These are phyloP conservation scores for Latheticus oryzae DNA, from an alignment of 2,888 invertebrate species.

Conservation along the genomic window DNA sequence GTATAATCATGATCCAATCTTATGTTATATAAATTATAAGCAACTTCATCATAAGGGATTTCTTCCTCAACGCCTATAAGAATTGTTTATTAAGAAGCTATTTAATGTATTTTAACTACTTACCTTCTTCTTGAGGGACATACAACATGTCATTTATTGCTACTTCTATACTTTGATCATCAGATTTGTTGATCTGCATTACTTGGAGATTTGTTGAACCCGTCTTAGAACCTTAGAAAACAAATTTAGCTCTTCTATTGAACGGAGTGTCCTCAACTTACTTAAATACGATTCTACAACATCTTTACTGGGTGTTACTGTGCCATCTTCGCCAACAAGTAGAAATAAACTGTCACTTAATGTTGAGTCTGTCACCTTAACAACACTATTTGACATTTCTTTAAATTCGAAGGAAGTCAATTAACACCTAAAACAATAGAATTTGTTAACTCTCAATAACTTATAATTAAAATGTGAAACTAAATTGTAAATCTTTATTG, in stretches of 20 bases:
- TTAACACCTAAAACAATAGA: too few species aligned
- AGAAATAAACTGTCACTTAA: conserved; percentile 81
- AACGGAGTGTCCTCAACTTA: conserved; percentile 66
- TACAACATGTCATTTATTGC: conserved; percentile 66
- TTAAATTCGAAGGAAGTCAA: too few species aligned
- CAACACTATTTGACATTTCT: conserved; percentile 65
- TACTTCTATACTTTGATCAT: conserved; percentile 61
- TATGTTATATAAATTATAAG: conserved; percentile 68
- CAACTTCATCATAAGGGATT: conserved; percentile 66
- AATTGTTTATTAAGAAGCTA: neutral
- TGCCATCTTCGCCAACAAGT: conserved; percentile 88
- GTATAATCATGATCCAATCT: conserved; percentile 88
- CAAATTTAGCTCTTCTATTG: conserved; percentile 11
- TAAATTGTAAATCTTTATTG: too few species aligned
- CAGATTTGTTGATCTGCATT: conserved; percentile 62
- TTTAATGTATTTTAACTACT: too few species aligned
- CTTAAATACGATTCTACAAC: conserved; percentile 83
- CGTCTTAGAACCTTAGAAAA: conserved; percentile 56
- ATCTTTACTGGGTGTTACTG: conserved; percentile 83
- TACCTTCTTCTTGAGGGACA: conserved; percentile 50
- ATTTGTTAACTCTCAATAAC: too few species aligned
- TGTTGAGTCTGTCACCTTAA: conserved; percentile 63
- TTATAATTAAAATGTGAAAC: too few species aligned
- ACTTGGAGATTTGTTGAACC: conserved; percentile 61
- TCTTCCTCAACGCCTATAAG: neutral